Base-by-base conservation (phyloP, 2,797 vertebrate species). In the Esox masquinongy region DNA sequence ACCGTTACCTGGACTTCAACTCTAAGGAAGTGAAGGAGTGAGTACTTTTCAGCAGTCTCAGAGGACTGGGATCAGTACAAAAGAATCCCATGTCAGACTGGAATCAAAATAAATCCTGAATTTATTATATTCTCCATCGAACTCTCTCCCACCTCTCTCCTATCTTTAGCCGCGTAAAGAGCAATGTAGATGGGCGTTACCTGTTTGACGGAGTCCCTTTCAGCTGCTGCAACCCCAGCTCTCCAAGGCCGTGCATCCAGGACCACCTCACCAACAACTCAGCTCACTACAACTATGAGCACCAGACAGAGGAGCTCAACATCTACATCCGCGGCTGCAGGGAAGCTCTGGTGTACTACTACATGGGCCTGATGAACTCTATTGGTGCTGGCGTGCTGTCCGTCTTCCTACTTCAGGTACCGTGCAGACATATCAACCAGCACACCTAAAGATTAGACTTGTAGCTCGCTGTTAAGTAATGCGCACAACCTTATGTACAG, bases 1-100 rank as follows among this genome's bases (percentile, higher is more conserved):
- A 94, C 84, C 95, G 95, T 26, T 96, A 96, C 86, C 91, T 97
- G 73, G 96, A 97, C 78, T 96, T 96, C 87, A 94, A 75, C 87
- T 88, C 94, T 39, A 95, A 93, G 76, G 95, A 96, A n/a, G 94
- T 96, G 49, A 94, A 94, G 84, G 93, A 96, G 96, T 97, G 79
- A 94, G 93, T 94, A 4, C 50, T 47, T 11, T 47, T 47, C 43
- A 36, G 26, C 4, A 19, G 3, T 29, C 5, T 47, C 64, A 16
- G 49, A 43, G 4, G 19, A 43, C 61, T 12, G 53, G 9, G 8
- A 56, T 6, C n/a, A 4, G n/a, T 29, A 26, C 26, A 9, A 66
- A 26, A 31, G 63, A 66, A 67, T 67, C 29, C 31, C 64, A 29
- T 67, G 26, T 67, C 26, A 29, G 12, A 34, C 34, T 67, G 17